Base-by-base conservation (phyloP, 2,888 invertebrate species). In the Dryococelus australis region DNA sequence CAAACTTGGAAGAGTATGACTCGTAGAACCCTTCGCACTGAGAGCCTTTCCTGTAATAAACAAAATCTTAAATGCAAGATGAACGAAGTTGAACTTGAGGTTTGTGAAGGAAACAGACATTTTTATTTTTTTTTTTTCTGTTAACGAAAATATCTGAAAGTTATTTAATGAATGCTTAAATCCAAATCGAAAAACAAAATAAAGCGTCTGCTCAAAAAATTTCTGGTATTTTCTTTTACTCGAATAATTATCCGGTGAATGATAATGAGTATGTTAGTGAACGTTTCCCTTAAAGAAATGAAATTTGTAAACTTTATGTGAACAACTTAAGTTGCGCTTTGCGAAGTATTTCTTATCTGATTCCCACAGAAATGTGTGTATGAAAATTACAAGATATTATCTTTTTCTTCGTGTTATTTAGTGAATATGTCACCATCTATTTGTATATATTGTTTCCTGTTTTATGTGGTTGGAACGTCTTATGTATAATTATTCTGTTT, bases 381-480 rank as follows among this genome's bases (percentile, higher is more conserved):
- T 16, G 65, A 65, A 20, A 65, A 65, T n/a, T 65, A 20, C 12
- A 65, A 65, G 24, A 65, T 65, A n/a, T 65, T 13, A 8, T 65
- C 10, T 65, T n/a, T 65, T 65, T 65, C 0, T 8, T 65, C 24
- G 6, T 65, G 65, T 65, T 65, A 65, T 65, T 24, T 65, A 65
- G 65, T 65, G 65, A 65, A 65, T 65, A 65, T 65, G n/a, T 65
- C 65, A 65, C 8, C 65, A 12, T 65, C 65, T 65, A 3, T 65
- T 24, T 65, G 65, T 65, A 65, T 16, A 65, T 65, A 65, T 9
- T n/a, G 65, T 65, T 65, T 65, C 65, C n/a, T 65, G 65, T 65
- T 65, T 24, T 65, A 51, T 65, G 65, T 65, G 65, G 65, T 65
- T 65, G 65, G 65, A 65, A 65, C 65, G n/a, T 65, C 65, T 47